phyloP scores from a whole-genome alignment of 2,113 vertebrate species.

The Psittacula cyanocephala region DNA sequence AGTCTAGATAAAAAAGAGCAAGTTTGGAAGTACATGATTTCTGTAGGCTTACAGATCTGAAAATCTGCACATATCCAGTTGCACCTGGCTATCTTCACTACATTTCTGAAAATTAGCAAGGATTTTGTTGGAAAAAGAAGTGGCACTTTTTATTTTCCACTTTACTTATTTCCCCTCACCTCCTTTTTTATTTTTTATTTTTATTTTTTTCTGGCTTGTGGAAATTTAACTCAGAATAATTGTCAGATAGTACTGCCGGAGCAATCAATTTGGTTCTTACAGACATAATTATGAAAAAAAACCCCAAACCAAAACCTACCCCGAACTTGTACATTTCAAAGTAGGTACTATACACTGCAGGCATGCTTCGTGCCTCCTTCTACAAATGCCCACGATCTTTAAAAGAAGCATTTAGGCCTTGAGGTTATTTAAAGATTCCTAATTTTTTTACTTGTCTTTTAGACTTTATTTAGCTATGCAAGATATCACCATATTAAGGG shows the following conservation, averaged over 20 bases:
- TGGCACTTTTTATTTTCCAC: background rate
- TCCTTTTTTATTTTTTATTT: background rate
- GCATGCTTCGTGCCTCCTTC: background rate
- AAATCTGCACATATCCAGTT: background rate
- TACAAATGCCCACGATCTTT: constrained; percentile 11
- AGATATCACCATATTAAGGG: constrained; percentile 75
- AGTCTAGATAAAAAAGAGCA: background rate
- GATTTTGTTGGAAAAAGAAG: background rate
- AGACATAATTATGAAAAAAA: background rate
- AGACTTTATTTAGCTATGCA: constrained; percentile 76
- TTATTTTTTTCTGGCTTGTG: background rate
- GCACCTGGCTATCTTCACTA: background rate
- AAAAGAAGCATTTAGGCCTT: constrained; percentile 53
- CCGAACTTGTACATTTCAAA: background rate
- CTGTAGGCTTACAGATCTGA: background rate
- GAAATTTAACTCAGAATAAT: background rate
- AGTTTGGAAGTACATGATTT: background rate
- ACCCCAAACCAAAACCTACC: background rate
- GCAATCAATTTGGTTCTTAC: background rate
- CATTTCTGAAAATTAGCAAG: background rate
- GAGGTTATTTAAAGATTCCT: constrained; percentile 69
- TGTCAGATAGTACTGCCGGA: constrained; percentile 2
- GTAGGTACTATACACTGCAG: background rate
- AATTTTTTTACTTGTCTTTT: constrained; percentile 71
- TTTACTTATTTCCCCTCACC: fast-evolving